Base-by-base conservation (phyloP, 2,113 vertebrate species). In the Apodemus sylvaticus region DNA sequence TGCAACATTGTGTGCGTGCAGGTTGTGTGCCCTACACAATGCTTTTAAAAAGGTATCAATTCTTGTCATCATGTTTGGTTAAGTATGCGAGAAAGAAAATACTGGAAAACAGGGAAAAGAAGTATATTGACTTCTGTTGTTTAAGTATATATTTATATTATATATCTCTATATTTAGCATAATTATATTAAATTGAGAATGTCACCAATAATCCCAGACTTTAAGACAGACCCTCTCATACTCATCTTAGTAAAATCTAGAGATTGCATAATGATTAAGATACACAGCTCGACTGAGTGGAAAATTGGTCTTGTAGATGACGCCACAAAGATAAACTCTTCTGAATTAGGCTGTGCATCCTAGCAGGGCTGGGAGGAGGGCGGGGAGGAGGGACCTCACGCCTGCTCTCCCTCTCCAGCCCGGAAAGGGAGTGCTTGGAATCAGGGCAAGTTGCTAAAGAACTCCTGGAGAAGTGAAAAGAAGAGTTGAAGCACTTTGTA, bases 401-500 rank as follows among this genome's bases (percentile, higher is more conserved):
- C 7, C 73, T 34, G 51, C 48, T 58, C 53, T 85, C 13, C 64
- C 91, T 78, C 39, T 92, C 31, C 14, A 53, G 62, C n/a, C 22
- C n/a, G 26, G 51, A 64, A 89, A 68, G 31, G 11, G 45, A 45
- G 39, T 42, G n/a, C 5, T 90, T 5, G 1, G 34, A 51, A 60
- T 58, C 90, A 42, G 45, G 77, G 3, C 42, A 92, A 90, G 51
- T 87, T 96, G 77, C 74, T 89, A 42, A 45, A 73, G 42, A 39
- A 36, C 31, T 92, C 4, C 1, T 12, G 34, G 39, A 62, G n/a
- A 76, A 85, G 88, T 87, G 36, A 86, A 97, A 96, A 91, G 89
- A 86, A 12, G 82, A 97, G 89, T 92, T 42, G 60, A 96, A 95
- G 96, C 60, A 96, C 95, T 92, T 89, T 93, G 94, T 97, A 77